Conservation (phyloP, 2,113 vertebrate species). For the Castor canadensis region DNA sequence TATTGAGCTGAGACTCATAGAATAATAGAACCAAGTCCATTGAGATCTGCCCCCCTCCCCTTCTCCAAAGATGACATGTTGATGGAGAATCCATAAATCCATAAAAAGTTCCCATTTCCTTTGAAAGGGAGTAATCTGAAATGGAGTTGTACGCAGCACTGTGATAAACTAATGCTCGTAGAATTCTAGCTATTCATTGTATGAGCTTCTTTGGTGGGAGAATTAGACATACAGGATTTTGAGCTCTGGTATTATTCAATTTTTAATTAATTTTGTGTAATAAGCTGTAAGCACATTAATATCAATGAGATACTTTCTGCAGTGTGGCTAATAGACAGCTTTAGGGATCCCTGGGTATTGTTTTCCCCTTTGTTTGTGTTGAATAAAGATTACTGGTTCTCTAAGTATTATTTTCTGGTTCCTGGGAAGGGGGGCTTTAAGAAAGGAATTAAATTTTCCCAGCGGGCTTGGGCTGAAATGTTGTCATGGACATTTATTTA, state of each 20-base stretch:
- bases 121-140: constrained; percentile 69
- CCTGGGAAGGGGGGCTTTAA: constrained; percentile 28
- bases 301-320: constrained; percentile 79
- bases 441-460: constrained; percentile 64
- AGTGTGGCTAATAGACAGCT: constrained; percentile 73
- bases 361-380: constrained; percentile 67
- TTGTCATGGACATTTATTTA: not conserved
- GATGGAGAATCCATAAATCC: constrained; percentile 64
- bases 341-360: constrained; percentile 72
- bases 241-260: constrained; percentile 81
- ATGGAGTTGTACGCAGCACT: constrained; percentile 65
- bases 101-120: constrained; percentile 56
- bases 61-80: constrained; percentile 50
- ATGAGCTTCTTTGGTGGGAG: constrained; percentile 77
- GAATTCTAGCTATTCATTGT: constrained; percentile 71
- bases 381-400: constrained; percentile 61
- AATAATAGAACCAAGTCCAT: not conserved
- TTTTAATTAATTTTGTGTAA: constrained; percentile 88
- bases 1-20: not conserved
- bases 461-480: constrained; percentile 17
- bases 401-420: constrained; percentile 67
- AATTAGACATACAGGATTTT: constrained; percentile 84
- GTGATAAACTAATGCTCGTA: constrained; percentile 83
- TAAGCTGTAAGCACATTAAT: constrained; percentile 87
- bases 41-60: constrained; percentile 31